Base-by-base conservation (phyloP, 2,113 vertebrate species). In the Engystomops pustulosus region DNA sequence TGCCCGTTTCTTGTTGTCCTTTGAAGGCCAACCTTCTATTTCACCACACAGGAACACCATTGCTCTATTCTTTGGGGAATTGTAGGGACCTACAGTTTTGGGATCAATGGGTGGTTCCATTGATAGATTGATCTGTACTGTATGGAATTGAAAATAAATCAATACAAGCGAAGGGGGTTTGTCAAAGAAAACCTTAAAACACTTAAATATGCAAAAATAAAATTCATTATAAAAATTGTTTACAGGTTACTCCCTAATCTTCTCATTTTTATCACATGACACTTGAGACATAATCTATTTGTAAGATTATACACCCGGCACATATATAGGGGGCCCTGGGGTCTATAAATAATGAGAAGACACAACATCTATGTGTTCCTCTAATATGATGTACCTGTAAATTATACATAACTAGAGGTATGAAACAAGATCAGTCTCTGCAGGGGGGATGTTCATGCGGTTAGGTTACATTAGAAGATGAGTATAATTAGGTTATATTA, bases 401-500 rank as follows among this genome's bases (percentile, higher is more conserved):
- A 69, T 69, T 69, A 69, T 69, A 69, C 67, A 69, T 69, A 38
- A 69, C 32, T 69, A 20, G 32, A 34, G 3, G 34, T 36, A 69
- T 36, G 38, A 69, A 69, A 69, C 6, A 36, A 34, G n/a, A 38
- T 69, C 1, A 69, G 34, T 0, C 7, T 38, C 3, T 20, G 34
- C 18, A 5, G 30, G 58, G 62, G 25, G 67, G 30, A 20, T 38
- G 8, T 18, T 69, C 30, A n/a, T 38, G 18, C 8, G 4, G 20
- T n/a, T 69, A 69, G 3, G 6, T 32, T 32, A 3, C 11, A 20
- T 34, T 34, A 67, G 30, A 18, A 34, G 30, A 34, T 34, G 14
- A 17, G 18, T 34, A 34, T 30, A 67, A 32, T 67, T 18, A 67
- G 30, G 32, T 34, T 32, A 34, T 34, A 0, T 1, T 32, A 14